Conservation (phyloP, 2,797 vertebrate genomes). For the Ctenopoma kingsleyae region DNA sequence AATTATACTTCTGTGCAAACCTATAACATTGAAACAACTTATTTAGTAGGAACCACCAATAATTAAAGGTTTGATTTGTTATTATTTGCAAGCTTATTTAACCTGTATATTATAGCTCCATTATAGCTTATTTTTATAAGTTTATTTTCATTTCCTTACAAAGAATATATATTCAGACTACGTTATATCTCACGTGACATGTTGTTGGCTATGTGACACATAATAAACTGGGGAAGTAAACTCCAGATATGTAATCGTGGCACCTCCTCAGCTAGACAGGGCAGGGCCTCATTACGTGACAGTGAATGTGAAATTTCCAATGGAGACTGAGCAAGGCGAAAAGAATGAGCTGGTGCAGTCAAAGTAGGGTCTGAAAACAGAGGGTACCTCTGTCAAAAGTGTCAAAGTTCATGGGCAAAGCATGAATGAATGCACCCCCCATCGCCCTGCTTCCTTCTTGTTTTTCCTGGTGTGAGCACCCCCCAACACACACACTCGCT, state of each 20-base stretch:
- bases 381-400: constrained; percentile 83
- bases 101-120: too few relatives aligned
- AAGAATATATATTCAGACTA: constrained; percentile 17
- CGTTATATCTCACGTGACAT: constrained; percentile 37
- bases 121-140: background rate
- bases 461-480: constrained; percentile 52
- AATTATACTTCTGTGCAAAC: too few relatives aligned
- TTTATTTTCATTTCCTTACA: background rate
- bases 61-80: too few relatives aligned
- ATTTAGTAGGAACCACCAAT: too few relatives aligned
- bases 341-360: constrained; percentile 77
- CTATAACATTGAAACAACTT: too few relatives aligned
- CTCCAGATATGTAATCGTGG: constrained; percentile 36
- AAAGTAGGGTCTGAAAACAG: constrained; percentile 74
- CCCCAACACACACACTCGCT: constrained; percentile 31
- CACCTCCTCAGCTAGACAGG: constrained; percentile 53
- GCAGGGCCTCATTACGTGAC: constrained; percentile 71
- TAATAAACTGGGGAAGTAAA: constrained; percentile 45
- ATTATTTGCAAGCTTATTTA: too few relatives aligned
- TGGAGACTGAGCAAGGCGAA: constrained; percentile 55
- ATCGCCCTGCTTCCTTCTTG: constrained; percentile 63
- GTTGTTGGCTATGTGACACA: constrained; percentile 23
- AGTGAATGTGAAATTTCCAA: constrained; percentile 69
- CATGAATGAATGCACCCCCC: constrained; percentile 78
- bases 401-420: constrained; percentile 83